These are phyloP conservation scores for Rana temporaria DNA, from an alignment of 2,113 vertebrate genomes.

Conservation along the genomic window DNA sequence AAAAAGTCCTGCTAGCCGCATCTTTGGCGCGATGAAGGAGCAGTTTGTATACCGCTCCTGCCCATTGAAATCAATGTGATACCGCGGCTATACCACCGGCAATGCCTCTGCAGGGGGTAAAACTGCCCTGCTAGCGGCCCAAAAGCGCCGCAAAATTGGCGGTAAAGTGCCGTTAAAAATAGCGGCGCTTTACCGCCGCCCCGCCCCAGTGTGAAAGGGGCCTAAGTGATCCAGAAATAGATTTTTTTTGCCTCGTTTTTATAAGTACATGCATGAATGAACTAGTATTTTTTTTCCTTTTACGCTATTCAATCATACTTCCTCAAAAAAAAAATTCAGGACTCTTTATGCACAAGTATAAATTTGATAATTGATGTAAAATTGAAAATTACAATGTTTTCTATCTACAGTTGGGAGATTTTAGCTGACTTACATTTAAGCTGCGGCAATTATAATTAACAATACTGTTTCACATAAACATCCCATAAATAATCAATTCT, in stretches of 20 bases:
- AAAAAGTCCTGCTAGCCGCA: too few species aligned
- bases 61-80: too few species aligned
- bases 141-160: too few species aligned
- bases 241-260: too few species aligned
- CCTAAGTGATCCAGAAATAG: constrained; percentile 10
- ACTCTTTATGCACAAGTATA: constrained; percentile 12
- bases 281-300: neutral
- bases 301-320: neutral
- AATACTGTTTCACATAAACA: constrained; percentile 15
- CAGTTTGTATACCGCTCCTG: too few species aligned
- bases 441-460: neutral
- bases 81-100: too few species aligned
- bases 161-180: too few species aligned
- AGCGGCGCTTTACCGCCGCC: too few species aligned
- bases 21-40: too few species aligned
- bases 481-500: constrained; percentile 41
- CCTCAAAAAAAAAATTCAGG: constrained; percentile 7
- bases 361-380: neutral
- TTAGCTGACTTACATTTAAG: neutral
- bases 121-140: too few species aligned
- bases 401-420: neutral
- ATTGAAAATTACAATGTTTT: neutral
- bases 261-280: constrained; percentile 35
- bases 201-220: too few species aligned
- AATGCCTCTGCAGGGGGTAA: too few species aligned